phyloP scores from a whole-genome alignment of 2,113 vertebrate species.

The Cairina moschata region DNA sequence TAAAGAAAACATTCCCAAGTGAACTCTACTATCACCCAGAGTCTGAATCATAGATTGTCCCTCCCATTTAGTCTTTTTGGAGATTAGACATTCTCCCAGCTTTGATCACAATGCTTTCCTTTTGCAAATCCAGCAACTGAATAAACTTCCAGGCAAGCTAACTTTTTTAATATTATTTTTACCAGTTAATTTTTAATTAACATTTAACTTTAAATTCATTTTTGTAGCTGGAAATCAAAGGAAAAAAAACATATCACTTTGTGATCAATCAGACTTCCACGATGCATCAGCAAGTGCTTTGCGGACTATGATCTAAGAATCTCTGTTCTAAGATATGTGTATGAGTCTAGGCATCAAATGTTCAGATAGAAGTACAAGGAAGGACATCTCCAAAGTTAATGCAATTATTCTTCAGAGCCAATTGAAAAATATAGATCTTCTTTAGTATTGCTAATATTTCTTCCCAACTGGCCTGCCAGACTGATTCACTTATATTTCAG shows the following conservation, averaged over 20 bases:
- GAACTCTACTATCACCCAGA: background rate
- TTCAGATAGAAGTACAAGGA: slow-evolving; percentile 48
- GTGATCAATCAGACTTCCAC: background rate
- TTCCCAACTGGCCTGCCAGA: background rate
- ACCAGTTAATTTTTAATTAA: background rate
- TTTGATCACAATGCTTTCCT: background rate
- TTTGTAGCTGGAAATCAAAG: background rate
- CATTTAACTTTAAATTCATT: background rate
- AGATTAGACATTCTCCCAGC: background rate
- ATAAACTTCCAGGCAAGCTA: background rate
- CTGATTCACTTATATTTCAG: background rate
- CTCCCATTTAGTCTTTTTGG: background rate
- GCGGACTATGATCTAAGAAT: background rate
- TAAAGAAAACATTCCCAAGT: background rate
- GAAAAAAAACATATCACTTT: slow-evolving; percentile 17
- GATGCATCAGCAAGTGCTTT: background rate
- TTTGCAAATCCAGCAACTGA: background rate
- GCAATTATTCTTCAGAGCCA: background rate
- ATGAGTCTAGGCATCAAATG: slow-evolving; percentile 39
- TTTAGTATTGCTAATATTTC: slow-evolving; percentile 29
- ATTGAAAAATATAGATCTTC: slow-evolving; percentile 13
- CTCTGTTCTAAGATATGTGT: slow-evolving; percentile 10
- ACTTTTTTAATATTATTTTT: background rate
- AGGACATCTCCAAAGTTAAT: slow-evolving; percentile 45
- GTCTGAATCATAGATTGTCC: background rate